Percentiles rank a stretch among this genome's conserved stretches.
These are phyloP conservation scores for Ostrea denselamellosa DNA, from an alignment of 1,140 invertebrate genomes.

Conservation along the genomic window DNA sequence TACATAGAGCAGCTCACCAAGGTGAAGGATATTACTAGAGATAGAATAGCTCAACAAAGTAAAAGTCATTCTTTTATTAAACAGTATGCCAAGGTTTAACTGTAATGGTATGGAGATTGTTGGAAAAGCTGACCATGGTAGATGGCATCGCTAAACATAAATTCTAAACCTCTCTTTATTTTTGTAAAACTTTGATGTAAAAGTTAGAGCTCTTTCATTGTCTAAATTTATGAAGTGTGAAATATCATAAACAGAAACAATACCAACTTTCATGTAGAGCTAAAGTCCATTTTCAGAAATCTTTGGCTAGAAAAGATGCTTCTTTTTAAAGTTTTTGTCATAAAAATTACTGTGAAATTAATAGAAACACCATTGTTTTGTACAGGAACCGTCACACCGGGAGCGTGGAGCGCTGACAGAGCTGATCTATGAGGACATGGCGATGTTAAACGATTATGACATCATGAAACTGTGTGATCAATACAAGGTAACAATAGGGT, in stretches of 20 bases:
- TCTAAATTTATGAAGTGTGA: too few species aligned
- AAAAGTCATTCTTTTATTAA: background rate
- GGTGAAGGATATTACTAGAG: constrained; percentile 65
- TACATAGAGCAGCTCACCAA: constrained; percentile 81
- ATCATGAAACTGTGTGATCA: constrained; percentile 88
- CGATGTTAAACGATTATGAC: constrained; percentile 93
- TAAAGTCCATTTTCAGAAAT: too few species aligned
- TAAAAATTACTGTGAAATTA: background rate
- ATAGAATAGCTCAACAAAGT: background rate
- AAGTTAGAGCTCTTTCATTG: too few species aligned
- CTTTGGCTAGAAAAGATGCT: too few species aligned
- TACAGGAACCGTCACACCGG: constrained; percentile 83
- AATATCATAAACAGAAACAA: too few species aligned
- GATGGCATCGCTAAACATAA: too few species aligned
- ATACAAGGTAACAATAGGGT: constrained; percentile 74
- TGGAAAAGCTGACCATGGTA: too few species aligned
- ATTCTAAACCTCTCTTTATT: too few species aligned
- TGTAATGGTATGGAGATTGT: too few species aligned
- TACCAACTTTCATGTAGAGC: background rate
- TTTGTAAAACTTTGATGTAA: too few species aligned
- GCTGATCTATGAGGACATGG: constrained; percentile 92
- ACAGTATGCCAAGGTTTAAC: too few species aligned
- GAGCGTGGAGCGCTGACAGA: constrained; percentile 86
- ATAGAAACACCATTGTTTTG: constrained; percentile 20
- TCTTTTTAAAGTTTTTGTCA: background rate